These are phyloP conservation scores for Micromesistius poutassou DNA, from an alignment of 2,797 vertebrate genomes.

Conservation along the genomic window DNA sequence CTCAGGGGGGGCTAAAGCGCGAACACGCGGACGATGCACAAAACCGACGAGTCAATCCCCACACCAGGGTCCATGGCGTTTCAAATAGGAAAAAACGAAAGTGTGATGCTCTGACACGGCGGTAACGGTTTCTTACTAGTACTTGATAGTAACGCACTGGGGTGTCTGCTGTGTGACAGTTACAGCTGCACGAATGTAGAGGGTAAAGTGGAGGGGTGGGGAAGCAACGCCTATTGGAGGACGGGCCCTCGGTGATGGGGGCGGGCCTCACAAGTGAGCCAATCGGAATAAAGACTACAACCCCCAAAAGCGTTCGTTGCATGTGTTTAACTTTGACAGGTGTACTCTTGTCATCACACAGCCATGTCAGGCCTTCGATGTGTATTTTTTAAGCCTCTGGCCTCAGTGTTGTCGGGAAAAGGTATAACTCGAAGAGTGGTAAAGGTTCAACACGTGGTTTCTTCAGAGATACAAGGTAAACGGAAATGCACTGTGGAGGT, in stretches of 20 bases:
- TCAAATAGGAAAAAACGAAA: no score
- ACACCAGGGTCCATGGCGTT: background rate
- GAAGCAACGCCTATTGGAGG: background rate
- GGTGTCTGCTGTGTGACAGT: background rate
- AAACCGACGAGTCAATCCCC: background rate
- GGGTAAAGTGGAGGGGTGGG: background rate
- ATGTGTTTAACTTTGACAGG: background rate
- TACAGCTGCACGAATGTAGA: background rate
- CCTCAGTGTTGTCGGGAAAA: no score
- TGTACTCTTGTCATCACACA: no score
- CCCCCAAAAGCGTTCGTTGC: background rate
- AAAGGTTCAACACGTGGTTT: no score
- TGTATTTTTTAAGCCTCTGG: no score
- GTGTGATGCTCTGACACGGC: no score
- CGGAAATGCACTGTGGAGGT: no score
- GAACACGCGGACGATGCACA: no score
- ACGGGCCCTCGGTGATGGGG: background rate
- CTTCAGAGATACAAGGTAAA: no score
- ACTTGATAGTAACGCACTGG: background rate
- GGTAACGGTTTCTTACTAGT: background rate
- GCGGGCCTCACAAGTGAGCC: background rate
- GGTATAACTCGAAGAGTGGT: no score
- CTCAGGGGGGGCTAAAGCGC: no score
- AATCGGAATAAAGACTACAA: background rate
- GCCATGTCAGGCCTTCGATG: no score